Evolutionary conservation across 2,797 vertebrate species (phyloP).

Genomic region (Gymnodraco acuticeps): DNA sequence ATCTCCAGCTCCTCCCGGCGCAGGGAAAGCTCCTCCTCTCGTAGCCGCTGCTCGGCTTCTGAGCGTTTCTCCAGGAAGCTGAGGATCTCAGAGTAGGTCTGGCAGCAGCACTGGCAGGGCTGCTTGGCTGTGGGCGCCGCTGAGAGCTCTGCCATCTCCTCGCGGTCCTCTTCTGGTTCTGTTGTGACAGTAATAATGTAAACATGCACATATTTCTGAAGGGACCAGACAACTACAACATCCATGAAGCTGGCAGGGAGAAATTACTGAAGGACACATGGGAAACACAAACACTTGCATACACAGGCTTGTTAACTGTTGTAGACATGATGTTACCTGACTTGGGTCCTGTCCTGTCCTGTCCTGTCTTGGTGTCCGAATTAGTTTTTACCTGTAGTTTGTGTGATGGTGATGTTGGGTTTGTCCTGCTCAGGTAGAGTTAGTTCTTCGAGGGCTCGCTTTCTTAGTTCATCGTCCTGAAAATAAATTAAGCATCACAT

Average conservation of each 20-base stretch:
- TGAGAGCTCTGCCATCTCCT: slow-evolving; percentile 71
- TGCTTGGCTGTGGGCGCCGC: slow-evolving; percentile 79
- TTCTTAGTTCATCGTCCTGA: slow-evolving; percentile 82
- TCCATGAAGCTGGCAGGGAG: background rate
- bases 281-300: background rate
- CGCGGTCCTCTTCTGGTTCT: slow-evolving; percentile 77
- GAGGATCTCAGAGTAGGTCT: slow-evolving; percentile 87
- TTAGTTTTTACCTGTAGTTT: slow-evolving; percentile 69
- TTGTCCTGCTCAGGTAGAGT: slow-evolving; percentile 80
- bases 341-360: too few relatives aligned
- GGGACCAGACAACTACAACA: slow-evolving; percentile 2
- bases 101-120: slow-evolving; percentile 88
- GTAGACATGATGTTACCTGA: too few relatives aligned
- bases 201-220: background rate
- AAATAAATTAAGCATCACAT: background rate
- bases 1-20: slow-evolving; percentile 87
- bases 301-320: background rate
- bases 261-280: background rate
- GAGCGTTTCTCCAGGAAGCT: slow-evolving; percentile 88
- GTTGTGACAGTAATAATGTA: slow-evolving; percentile 35
- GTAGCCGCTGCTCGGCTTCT: slow-evolving; percentile 84
- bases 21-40: slow-evolving; percentile 85
- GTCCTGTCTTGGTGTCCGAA: background rate
- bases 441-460: slow-evolving; percentile 79
- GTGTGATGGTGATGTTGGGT: slow-evolving; percentile 72